Conservation (phyloP, 53 echinoderm and acorn worm species). For the Arbacia lixula region DNA sequence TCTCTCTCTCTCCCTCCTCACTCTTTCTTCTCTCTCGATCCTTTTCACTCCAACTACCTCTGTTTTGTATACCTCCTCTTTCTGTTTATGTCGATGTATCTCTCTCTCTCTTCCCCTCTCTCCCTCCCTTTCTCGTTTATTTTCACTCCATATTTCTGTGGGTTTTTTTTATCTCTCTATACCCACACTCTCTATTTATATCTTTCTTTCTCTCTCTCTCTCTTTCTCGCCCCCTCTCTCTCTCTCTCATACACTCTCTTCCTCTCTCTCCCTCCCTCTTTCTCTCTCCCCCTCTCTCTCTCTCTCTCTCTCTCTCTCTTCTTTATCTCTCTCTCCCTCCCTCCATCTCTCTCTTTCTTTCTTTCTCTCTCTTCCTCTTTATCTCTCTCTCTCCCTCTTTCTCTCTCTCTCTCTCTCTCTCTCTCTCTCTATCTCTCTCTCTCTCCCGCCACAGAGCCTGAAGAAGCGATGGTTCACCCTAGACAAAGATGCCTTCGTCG, state of each 20-base stretch:
- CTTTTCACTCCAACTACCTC: too few relatives aligned
- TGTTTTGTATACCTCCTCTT: too few relatives aligned
- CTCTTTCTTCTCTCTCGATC: too few relatives aligned
- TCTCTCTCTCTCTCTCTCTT: not conserved
- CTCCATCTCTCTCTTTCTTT: not conserved
- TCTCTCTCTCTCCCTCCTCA: too few relatives aligned
- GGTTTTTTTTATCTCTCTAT: not conserved
- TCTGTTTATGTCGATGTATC: not conserved
- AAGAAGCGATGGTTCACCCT: conserved; percentile 30
- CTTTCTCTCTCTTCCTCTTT: too few relatives aligned
- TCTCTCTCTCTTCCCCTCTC: not conserved
- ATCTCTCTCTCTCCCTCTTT: not conserved
- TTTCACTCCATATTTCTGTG: not conserved
- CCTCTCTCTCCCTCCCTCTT: not conserved
- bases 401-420: not conserved
- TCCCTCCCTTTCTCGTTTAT: not conserved
- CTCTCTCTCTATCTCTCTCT: not conserved
- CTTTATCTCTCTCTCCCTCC: not conserved
- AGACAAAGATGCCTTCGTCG: conserved; percentile 22
- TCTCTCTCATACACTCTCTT: not conserved
- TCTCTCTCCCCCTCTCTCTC: not conserved
- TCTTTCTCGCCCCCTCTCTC: not conserved
- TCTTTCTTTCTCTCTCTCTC: not conserved
- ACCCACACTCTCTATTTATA: not conserved
- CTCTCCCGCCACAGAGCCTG: not conserved